phyloP scores from a whole-genome alignment of 2,113 vertebrate genomes.

The Prinia subflava region DNA sequence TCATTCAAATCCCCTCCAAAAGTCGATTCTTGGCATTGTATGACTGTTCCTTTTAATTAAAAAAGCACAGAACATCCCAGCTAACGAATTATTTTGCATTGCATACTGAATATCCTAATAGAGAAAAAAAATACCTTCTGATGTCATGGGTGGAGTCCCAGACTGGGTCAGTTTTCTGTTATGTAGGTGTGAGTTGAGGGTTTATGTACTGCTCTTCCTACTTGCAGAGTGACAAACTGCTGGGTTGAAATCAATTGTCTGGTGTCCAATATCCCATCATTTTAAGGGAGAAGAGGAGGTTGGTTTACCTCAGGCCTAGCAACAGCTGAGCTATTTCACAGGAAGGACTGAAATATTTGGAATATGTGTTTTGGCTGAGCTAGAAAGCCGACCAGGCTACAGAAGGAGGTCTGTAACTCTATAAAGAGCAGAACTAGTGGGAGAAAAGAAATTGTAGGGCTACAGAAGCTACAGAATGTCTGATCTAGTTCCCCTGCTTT shows the following conservation, averaged over 20 bases:
- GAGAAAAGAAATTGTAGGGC: not conserved
- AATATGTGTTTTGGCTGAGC: not conserved
- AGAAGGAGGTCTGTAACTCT: not conserved
- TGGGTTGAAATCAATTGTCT: not conserved
- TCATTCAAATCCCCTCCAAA: not conserved
- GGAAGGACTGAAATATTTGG: not conserved
- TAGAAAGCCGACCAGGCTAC: not conserved
- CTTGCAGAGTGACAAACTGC: not conserved
- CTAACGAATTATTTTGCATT: not conserved
- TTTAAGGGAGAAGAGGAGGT: not conserved
- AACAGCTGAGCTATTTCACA: not conserved
- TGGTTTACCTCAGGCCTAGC: not conserved
- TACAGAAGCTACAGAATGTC: not conserved
- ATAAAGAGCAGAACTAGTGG: not conserved
- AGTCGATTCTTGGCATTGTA: not conserved
- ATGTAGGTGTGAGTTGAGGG: not conserved
- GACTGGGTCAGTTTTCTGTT: not conserved
- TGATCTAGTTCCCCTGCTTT: not conserved
- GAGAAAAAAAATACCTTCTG: not conserved
- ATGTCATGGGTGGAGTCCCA: not conserved
- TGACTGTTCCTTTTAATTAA: not conserved
- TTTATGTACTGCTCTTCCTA: not conserved
- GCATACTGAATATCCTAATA: not conserved
- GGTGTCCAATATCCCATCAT: not conserved
- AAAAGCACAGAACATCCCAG: not conserved